Base-by-base conservation (phyloP, 2,113 vertebrate genomes). In the rabbit (Oryctolagus cuniculus) region DNA sequence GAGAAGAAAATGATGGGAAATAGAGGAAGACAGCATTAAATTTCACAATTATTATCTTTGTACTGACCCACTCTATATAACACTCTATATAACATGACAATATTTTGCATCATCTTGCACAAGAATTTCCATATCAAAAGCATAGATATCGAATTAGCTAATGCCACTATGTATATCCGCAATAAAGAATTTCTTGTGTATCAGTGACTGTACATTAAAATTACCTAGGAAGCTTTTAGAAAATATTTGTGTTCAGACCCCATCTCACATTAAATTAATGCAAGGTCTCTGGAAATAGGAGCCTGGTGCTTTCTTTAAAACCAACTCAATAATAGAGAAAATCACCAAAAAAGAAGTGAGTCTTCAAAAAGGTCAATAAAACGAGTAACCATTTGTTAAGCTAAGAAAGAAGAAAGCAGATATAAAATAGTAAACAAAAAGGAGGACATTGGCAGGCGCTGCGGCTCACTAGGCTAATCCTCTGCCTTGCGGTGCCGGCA, bases 1-100 rank as follows among this genome's bases (percentile, higher is more conserved):
- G 22, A 34, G 78, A 72, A 94, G 25, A 58, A 85, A 95, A 69
- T 17, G 55, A 58, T 95, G 22, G 51, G 89, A 89, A 95, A 69
- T 17, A 64, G 61, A 96, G 22, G 51, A 91, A 89, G 3, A 25
- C 80, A 92, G 2, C 19, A 53, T 82, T 89, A 67, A 95, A 89
- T 86, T 93, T 84, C 34, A 31, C 63, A 29, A 27, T 69, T 75
- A 86, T 0, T 22, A 64, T 58, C 72, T 73, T 53, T 73, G 86
- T 38, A 69, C 2, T 34, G 53, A 49, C 64, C 49, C 72, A 69
- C 63, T 73, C 13, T 6, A 80, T 55, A 25, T 85, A 58, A 51
- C 72, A 69, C 63, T 73, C 13, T 6, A 80, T 55, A 25, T 85
- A 58, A 51, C 44, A 53, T 44, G 66, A 72, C 66, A 81, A 55